A percentile compares a stretch with the other conserved stretches of the same genome.
These are phyloP conservation scores for Microcebus lehilahytsara DNA, from an alignment of 2,113 vertebrate genomes.

Conservation along the genomic window DNA sequence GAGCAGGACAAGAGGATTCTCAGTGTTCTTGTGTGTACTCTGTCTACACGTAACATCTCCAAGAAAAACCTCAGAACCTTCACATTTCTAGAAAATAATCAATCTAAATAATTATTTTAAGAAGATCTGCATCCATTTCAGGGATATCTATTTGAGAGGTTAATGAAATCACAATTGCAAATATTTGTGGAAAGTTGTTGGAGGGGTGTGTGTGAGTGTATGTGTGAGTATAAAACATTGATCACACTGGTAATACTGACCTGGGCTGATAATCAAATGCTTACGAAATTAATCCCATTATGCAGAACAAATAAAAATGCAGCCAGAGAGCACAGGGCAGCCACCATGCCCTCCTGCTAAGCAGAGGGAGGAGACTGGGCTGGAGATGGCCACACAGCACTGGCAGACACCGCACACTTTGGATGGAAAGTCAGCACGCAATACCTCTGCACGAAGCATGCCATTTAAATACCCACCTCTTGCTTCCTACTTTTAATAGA, in stretches of 20 bases:
- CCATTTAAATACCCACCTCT: not conserved
- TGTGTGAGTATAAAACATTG: not conserved
- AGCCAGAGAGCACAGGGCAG: not conserved
- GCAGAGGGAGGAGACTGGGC: not conserved
- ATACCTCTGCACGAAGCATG: not conserved
- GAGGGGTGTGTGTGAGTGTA: not conserved
- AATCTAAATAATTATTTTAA: not conserved
- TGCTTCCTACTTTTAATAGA: not conserved
- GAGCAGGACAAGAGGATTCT: not conserved
- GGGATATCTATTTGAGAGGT: not conserved
- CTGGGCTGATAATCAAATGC: not conserved
- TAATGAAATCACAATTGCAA: conserved; percentile 19
- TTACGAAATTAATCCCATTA: conserved; percentile 40
- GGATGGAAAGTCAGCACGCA: not conserved
- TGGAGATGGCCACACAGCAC: not conserved
- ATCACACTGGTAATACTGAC: not conserved
- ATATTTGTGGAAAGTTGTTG: not conserved
- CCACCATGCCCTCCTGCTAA: not conserved
- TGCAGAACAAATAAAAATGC: conserved; percentile 13
- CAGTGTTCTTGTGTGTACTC: not conserved
- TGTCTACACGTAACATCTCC: not conserved
- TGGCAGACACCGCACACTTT: not conserved
- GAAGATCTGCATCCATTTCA: not conserved
- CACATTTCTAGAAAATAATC: not conserved
- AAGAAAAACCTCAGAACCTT: not conserved